Evolutionary conservation across 37 sponge, comb jelly and placozoan species (phyloP), one percentile per base, ranked within the genome.

Genomic region (Dysidea cf. avara): DNA sequence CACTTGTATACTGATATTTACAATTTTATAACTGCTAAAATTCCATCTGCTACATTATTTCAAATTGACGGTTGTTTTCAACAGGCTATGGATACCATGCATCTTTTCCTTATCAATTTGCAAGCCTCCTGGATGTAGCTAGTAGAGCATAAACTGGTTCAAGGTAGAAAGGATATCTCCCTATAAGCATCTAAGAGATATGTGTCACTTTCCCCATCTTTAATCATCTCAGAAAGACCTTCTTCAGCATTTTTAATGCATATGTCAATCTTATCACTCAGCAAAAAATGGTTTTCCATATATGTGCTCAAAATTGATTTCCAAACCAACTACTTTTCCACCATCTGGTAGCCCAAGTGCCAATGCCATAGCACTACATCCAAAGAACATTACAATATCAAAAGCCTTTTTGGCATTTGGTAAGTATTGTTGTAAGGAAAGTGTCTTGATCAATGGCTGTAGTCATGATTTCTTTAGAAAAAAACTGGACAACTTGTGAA

Each of bases 101-200:
- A 93, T 94, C 18, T 43, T 16, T 3, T 32, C 64, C 17, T 74
- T 61, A 25, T 83, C 54, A 16, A 28, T 32, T 7, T 51, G 53
- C 52, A 94, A 25, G 7, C 96, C 96, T 14, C 92, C 92, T 1
- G 39, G 39, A 11, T 89, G 69, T 34, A 94, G 55, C 66, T n/a
- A 94, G 61, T 60, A 94, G 75, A 47, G 69, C 40, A 14, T 75
- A 35, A 5, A 79, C 74, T 33, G 77, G 36, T 28, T 87, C 81
- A 39, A 54, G 87, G 53, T 94, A 94, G 20, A 37, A 66, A 0
- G 37, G 53, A 39, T 91, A 91, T 46, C 80, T 87, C 31, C 48
- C 91, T 94, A 58, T 87, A 85, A 11, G 96, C 96, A 66, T 94
- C 96, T 21, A 94, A 56, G 64, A 94, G 91, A 74, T 57, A 94